Conservation (phyloP, 1,140 invertebrate genomes). For the Cardiocondyla obscurior region DNA sequence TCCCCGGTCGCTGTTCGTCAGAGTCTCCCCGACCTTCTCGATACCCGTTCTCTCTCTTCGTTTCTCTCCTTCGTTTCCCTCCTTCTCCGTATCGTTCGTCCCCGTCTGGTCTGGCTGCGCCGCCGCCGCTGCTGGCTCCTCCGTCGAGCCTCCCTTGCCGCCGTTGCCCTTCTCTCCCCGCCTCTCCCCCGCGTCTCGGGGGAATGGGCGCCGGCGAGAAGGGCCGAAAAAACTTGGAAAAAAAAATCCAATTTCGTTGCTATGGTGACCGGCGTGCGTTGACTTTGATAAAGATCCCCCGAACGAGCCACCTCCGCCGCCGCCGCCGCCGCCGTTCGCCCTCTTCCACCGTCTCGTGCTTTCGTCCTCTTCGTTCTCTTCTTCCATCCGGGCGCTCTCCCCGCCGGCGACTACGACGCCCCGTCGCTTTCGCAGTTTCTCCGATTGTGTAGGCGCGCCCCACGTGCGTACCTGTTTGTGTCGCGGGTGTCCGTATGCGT, state of each 20-base stretch:
- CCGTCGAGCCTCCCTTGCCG: constrained; percentile 64
- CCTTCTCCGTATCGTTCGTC: constrained; percentile 52
- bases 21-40: constrained; percentile 75
- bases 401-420: constrained; percentile 58
- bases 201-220: constrained; percentile 73
- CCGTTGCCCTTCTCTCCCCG: constrained; percentile 38
- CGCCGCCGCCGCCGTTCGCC: constrained; percentile 48
- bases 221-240: constrained; percentile 83
- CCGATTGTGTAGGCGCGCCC: constrained; percentile 64
- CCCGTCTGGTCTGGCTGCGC: constrained; percentile 34
- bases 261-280: constrained; percentile 82
- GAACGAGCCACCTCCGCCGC: constrained; percentile 69
- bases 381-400: constrained; percentile 34
- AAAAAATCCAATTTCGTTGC: constrained; percentile 84
- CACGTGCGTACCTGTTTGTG: constrained; percentile 47
- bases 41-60: constrained; percentile 64
- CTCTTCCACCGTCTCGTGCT: constrained; percentile 48
- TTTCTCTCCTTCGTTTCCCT: constrained; percentile 58
- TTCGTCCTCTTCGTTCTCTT: constrained; percentile 52
- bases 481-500: background rate
- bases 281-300: constrained; percentile 83
- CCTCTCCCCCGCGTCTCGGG: constrained; percentile 43
- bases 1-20: constrained; percentile 83
- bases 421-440: constrained; percentile 70
- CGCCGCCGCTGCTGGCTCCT: constrained; percentile 53